Evolutionary conservation across 1,140 invertebrate species (phyloP).

Genomic region (Globodera ellingtonae): DNA sequence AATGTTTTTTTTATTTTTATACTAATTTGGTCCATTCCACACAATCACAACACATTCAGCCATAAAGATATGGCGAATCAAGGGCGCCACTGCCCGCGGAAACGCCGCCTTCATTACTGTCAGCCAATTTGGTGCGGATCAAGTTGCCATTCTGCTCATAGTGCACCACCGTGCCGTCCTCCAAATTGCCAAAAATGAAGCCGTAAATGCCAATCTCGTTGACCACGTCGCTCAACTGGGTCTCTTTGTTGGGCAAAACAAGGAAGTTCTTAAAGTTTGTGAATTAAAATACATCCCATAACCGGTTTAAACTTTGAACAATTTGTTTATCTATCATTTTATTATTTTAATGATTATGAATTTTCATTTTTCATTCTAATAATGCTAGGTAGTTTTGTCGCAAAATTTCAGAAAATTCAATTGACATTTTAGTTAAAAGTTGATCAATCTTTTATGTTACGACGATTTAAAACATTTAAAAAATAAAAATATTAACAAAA

Average conservation of each 20-base stretch:
- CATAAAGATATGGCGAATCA: constrained; percentile 70
- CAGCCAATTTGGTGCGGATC: constrained; percentile 83
- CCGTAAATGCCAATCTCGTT: constrained; percentile 94
- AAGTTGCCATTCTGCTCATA: constrained; percentile 86
- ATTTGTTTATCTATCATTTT: no score
- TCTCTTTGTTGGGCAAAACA: constrained; percentile 72
- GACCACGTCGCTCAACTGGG: constrained; percentile 72
- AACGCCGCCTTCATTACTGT: constrained; percentile 86
- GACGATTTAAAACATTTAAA: neutral
- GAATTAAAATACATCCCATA: no score
- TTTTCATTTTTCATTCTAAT: no score
- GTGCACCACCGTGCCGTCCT: constrained; percentile 45
- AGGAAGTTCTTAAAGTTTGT: constrained; percentile 77
- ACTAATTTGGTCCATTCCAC: no score
- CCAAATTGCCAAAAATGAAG: constrained; percentile 72
- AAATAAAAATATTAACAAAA: constrained; percentile 11
- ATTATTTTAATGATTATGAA: no score
- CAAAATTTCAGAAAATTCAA: no score
- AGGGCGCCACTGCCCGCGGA: constrained; percentile 83
- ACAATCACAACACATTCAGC: no score
- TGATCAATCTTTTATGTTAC: no score
- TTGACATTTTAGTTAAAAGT: no score
- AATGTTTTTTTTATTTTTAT: no score
- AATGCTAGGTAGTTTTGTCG: no score
- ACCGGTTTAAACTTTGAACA: no score